Conservation (phyloP, 2,113 vertebrate genomes). For the Variabilichromis moorii region DNA sequence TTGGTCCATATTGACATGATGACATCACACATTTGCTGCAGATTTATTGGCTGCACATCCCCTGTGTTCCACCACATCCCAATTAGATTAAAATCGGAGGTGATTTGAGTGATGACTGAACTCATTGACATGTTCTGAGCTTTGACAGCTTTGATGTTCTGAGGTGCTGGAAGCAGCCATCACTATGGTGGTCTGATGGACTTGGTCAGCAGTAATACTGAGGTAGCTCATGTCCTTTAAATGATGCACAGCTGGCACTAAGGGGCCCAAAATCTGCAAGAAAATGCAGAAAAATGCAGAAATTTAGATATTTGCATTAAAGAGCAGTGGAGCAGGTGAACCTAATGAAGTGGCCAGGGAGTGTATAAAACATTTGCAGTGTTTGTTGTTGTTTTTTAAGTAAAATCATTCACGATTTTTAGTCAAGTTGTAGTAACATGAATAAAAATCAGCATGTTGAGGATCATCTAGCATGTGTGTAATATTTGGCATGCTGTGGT, state of each 20-base stretch:
- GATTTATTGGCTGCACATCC: not conserved
- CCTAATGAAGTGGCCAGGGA: not conserved
- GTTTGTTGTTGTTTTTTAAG: not conserved
- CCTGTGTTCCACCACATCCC: not conserved
- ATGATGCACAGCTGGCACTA: not conserved
- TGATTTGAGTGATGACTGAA: not conserved
- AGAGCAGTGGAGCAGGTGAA: rapidly evolving
- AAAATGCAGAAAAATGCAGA: not conserved
- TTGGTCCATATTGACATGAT: not conserved
- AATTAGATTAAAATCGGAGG: not conserved
- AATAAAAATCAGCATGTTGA: not conserved
- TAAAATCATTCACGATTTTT: rapidly evolving
- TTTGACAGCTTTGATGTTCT: not conserved
- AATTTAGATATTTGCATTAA: not conserved
- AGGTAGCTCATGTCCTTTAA: not conserved
- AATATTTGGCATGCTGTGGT: not conserved
- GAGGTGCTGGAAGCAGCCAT: not conserved
- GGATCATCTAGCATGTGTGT: rapidly evolving
- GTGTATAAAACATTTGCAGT: not conserved
- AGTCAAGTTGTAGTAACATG: not conserved
- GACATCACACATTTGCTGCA: not conserved
- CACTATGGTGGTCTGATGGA: rapidly evolving
- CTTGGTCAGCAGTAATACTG: not conserved
- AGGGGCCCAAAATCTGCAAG: not conserved
- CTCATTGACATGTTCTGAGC: not conserved